phyloP scores from a whole-genome alignment of 2,888 invertebrate species.

The Hirtodrosophila duncani region DNA sequence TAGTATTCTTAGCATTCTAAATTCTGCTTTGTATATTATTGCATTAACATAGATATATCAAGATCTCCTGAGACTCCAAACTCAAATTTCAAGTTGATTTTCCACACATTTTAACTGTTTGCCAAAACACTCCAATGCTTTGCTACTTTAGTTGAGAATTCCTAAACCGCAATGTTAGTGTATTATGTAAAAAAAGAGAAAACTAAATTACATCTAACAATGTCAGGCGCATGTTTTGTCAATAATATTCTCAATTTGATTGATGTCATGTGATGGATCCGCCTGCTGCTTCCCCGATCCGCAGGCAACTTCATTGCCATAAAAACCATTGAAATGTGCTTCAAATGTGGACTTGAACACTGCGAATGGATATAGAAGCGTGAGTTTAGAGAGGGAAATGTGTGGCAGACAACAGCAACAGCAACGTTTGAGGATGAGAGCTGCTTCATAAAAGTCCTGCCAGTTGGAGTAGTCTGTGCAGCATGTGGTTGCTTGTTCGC shows the following conservation, averaged over 20 bases:
- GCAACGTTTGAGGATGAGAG: not conserved
- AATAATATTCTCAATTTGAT: slow-evolving; percentile 68
- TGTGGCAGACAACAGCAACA: not conserved
- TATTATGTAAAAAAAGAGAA: not conserved
- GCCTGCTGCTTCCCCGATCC: too few species aligned
- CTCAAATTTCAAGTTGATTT: too few species aligned
- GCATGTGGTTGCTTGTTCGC: slow-evolving; percentile 14
- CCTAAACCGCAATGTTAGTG: too few species aligned
- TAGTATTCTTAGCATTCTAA: too few species aligned
- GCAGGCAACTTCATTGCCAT: too few species aligned
- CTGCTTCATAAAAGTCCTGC: slow-evolving; percentile 30
- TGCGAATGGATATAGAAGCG: slow-evolving; percentile 1
- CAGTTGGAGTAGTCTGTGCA: slow-evolving; percentile 1
- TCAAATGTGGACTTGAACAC: slow-evolving; percentile 41
- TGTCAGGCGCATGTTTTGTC: slow-evolving; percentile 59
- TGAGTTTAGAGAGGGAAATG: not conserved
- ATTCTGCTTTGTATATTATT: too few species aligned
- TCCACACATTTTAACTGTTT: too few species aligned
- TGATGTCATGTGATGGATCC: too few species aligned
- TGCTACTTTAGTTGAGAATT: too few species aligned
- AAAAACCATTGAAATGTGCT: slow-evolving; percentile 69
- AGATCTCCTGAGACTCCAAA: too few species aligned
- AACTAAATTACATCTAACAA: slow-evolving; percentile 37
- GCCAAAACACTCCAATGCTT: too few species aligned
- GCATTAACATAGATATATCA: too few species aligned